These are phyloP conservation scores for Nycticorax nycticorax DNA, from an alignment of 2,113 vertebrate species.

Conservation along the genomic window DNA sequence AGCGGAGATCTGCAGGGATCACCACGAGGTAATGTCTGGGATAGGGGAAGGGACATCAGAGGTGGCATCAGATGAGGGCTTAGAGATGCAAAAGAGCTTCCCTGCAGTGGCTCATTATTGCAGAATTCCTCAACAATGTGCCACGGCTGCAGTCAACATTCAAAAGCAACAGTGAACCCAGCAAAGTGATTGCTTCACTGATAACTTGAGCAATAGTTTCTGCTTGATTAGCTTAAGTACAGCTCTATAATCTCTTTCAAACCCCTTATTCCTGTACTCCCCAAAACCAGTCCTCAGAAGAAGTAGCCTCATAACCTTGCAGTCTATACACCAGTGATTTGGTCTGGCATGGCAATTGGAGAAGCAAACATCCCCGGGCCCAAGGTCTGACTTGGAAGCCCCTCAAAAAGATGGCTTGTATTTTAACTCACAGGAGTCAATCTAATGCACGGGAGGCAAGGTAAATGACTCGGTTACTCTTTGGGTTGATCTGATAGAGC, in stretches of 20 bases:
- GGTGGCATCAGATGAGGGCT: not conserved
- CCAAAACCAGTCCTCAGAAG: not conserved
- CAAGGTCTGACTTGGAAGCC: not conserved
- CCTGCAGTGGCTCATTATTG: not conserved
- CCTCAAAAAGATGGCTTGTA: not conserved
- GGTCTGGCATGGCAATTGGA: not conserved
- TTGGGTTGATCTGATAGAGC: not conserved
- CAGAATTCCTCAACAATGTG: not conserved
- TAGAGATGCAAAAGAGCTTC: not conserved
- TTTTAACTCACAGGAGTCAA: not conserved
- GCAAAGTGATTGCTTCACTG: not conserved
- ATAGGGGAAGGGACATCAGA: not conserved
- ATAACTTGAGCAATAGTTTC: not conserved
- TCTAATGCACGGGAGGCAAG: not conserved
- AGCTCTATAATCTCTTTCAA: not conserved
- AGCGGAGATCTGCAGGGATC: slow-evolving; percentile 42
- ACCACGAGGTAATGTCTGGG: slow-evolving; percentile 51
- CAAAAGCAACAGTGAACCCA: not conserved
- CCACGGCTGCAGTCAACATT: not conserved
- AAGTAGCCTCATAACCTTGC: not conserved
- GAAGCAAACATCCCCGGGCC: not conserved
- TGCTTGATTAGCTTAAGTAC: not conserved
- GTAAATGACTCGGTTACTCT: not conserved
- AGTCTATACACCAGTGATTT: not conserved
- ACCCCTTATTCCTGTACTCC: not conserved